These are phyloP conservation scores for Capra hircus DNA, from an alignment of 2,113 vertebrate genomes.

Conservation along the genomic window DNA sequence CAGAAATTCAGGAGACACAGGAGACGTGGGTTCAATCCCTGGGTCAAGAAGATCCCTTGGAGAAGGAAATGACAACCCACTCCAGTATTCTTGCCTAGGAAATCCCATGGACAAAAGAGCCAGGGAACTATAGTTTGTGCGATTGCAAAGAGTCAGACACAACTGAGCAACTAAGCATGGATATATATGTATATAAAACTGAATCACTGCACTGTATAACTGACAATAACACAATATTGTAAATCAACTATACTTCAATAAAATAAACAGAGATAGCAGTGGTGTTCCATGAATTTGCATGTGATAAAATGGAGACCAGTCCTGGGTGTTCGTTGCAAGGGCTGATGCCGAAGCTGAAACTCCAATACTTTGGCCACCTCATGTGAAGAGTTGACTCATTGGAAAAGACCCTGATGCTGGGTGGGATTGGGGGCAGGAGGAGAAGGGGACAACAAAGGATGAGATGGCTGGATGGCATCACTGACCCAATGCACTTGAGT, in stretches of 20 bases:
- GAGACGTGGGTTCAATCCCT: not conserved
- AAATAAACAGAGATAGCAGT: not conserved
- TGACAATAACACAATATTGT: not conserved
- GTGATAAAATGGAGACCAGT: not conserved
- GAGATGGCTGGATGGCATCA: no score
- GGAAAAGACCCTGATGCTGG: no score
- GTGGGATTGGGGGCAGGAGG: no score
- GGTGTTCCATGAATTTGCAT: not conserved
- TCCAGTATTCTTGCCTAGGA: not conserved
- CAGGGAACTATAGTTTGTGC: not conserved
- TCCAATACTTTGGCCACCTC: no score
- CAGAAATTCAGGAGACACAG: not conserved
- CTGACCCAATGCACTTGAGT: fast-evolving
- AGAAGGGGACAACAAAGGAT: no score
- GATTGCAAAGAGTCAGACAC: not conserved
- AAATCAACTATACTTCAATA: not conserved
- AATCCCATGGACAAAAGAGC: not conserved
- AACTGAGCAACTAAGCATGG: not conserved
- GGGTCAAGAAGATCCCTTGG: not conserved
- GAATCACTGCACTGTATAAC: not conserved
- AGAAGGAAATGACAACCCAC: not conserved
- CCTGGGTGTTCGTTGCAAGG: no score
- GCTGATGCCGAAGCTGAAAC: no score
- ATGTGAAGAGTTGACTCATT: no score
- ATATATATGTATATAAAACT: not conserved